Conservation (phyloP, 2,888 invertebrate species). For the Drosophila yooni region DNA sequence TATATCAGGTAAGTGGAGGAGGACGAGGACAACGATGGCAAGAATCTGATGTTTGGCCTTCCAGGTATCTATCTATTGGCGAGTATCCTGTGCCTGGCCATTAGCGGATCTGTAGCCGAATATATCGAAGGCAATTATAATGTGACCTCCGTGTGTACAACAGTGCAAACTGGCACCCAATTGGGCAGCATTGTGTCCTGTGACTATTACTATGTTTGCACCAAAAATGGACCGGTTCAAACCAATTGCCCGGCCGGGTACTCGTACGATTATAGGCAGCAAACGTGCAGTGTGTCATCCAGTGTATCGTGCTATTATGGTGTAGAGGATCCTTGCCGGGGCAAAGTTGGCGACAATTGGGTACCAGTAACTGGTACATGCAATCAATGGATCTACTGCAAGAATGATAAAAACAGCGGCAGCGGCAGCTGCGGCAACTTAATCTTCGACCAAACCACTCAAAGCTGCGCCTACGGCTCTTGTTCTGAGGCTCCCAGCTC, state of each 20-base stretch:
- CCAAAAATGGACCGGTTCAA: conserved; percentile 33
- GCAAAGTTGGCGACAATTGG: conserved; percentile 6
- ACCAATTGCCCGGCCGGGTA: conserved; percentile 30
- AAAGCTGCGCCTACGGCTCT: conserved; percentile 27
- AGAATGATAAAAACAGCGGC: background rate
- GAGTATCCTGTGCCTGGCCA: conserved; percentile 21
- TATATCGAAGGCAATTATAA: conserved; percentile 63
- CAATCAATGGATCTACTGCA: conserved; percentile 38
- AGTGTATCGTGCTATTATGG: conserved; percentile 58
- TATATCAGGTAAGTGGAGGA: conserved; percentile 37
- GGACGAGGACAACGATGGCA: background rate
- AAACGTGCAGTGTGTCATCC: conserved; percentile 28
- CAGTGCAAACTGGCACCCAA: conserved; percentile 38
- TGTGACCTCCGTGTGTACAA: conserved; percentile 56
- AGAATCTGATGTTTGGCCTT: background rate
- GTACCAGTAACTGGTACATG: conserved; percentile 48
- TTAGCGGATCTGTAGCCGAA: conserved; percentile 15
- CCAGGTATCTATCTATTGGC: conserved; percentile 58
- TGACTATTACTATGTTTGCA: conserved; percentile 51
- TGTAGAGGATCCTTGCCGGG: conserved; percentile 32
- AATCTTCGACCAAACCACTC: background rate
- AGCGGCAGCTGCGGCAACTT: conserved; percentile 9
- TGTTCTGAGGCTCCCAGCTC: conserved; percentile 12
- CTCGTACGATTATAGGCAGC: conserved; percentile 22
- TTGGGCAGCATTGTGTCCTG: conserved; percentile 62